phyloP scores from a whole-genome alignment of 2,113 vertebrate genomes.

The Odocoileus hemionus region DNA sequence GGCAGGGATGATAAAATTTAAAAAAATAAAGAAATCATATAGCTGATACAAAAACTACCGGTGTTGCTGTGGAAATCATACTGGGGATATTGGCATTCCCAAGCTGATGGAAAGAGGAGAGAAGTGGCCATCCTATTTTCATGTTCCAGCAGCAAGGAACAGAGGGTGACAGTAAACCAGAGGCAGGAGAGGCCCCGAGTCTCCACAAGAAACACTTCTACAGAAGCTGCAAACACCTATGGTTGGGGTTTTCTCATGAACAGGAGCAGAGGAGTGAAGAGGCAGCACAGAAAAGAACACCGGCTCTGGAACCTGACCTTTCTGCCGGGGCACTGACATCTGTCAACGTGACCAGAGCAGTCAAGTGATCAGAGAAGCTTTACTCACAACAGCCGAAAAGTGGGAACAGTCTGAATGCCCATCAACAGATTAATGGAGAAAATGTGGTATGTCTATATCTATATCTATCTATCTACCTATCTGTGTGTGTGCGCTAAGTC shows the following conservation, averaged over 20 bases:
- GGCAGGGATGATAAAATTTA: constrained; percentile 8
- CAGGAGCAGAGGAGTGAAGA: neutral
- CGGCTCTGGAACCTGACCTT: neutral
- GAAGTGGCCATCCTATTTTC: neutral
- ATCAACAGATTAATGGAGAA: neutral
- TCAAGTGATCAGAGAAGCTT: neutral
- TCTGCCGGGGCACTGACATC: neutral
- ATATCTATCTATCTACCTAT: neutral
- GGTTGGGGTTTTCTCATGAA: neutral
- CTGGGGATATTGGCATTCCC: neutral
- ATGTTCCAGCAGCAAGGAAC: neutral
- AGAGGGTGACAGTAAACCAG: neutral
- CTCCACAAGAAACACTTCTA: neutral
- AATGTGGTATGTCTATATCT: neutral
- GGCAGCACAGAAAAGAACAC: neutral
- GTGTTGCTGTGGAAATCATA: neutral
- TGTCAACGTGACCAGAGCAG: neutral
- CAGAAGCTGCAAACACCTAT: neutral
- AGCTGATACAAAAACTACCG: neutral
- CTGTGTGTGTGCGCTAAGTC: neutral
- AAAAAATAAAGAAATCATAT: constrained; percentile 10
- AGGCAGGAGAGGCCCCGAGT: neutral
- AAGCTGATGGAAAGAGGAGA: neutral
- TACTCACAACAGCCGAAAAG: neutral
- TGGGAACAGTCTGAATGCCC: neutral